phyloP scores from a whole-genome alignment of 1,140 invertebrate species.

The Brachionus sp. region DNA sequence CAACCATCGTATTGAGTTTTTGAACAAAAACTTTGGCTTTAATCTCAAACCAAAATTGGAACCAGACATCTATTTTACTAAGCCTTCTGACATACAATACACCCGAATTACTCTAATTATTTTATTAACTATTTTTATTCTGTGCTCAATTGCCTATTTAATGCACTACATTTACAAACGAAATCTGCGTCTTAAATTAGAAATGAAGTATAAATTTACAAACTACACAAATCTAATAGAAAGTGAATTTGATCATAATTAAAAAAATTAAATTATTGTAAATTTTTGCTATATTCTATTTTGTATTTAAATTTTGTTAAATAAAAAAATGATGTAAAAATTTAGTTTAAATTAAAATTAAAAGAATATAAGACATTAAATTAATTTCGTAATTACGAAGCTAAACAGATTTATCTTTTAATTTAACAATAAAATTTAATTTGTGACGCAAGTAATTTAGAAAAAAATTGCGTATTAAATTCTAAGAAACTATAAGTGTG shows the following conservation, averaged over 20 bases:
- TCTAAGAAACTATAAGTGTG: background rate
- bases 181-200: background rate
- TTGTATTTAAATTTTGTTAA: background rate
- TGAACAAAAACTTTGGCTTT: background rate
- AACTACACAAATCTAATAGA: conserved; percentile 21
- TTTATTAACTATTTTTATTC: background rate
- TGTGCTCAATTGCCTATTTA: background rate
- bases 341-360: background rate
- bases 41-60: background rate
- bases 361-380: background rate
- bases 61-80: background rate
- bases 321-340: background rate
- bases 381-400: background rate
- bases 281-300: background rate
- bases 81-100: background rate
- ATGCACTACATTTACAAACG: background rate
- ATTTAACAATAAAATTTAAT: background rate
- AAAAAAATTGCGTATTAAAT: background rate
- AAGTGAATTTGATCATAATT: conserved; percentile 7
- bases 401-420: background rate
- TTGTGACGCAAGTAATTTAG: background rate
- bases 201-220: conserved; percentile 14
- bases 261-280: background rate
- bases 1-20: background rate
- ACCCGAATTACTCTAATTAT: background rate